phyloP scores from a whole-genome alignment of 2,113 vertebrate genomes.

The Prolemur simus region DNA sequence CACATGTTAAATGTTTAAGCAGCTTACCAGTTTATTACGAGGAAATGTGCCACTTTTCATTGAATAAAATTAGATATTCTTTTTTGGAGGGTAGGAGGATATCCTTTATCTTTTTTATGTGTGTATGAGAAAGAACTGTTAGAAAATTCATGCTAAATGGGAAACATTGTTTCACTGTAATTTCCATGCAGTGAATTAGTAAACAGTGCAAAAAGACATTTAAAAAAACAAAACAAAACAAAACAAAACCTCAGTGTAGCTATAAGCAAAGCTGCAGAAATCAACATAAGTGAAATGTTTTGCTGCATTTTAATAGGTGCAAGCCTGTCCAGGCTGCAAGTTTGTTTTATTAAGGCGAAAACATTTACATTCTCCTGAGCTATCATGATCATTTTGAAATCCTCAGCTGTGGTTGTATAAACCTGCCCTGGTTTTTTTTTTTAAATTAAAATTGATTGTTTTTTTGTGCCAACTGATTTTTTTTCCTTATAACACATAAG shows the following conservation, averaged over 20 bases:
- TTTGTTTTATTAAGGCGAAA: constrained; percentile 47
- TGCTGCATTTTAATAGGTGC: neutral
- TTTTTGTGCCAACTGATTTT: neutral
- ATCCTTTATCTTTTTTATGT: neutral
- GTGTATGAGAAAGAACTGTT: neutral
- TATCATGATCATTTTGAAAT: neutral
- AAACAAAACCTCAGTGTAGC: neutral
- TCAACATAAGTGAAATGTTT: constrained; percentile 5
- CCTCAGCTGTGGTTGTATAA: neutral
- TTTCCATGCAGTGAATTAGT: constrained; percentile 11
- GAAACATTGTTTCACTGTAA: neutral
- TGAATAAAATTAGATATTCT: neutral
- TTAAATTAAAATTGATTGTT: constrained; percentile 14
- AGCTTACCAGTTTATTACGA: neutral
- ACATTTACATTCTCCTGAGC: constrained; percentile 12
- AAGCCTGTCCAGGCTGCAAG: neutral
- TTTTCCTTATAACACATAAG: neutral
- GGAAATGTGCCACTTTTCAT: neutral
- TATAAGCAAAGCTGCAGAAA: neutral
- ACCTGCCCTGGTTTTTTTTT: neutral
- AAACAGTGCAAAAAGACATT: neutral
- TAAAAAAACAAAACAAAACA: too few species aligned
- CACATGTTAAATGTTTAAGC: constrained; percentile 49
- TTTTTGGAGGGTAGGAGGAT: neutral
- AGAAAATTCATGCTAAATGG: neutral